Conservation (phyloP, 1,140 invertebrate species). For the Elymnias hypermnestra region DNA sequence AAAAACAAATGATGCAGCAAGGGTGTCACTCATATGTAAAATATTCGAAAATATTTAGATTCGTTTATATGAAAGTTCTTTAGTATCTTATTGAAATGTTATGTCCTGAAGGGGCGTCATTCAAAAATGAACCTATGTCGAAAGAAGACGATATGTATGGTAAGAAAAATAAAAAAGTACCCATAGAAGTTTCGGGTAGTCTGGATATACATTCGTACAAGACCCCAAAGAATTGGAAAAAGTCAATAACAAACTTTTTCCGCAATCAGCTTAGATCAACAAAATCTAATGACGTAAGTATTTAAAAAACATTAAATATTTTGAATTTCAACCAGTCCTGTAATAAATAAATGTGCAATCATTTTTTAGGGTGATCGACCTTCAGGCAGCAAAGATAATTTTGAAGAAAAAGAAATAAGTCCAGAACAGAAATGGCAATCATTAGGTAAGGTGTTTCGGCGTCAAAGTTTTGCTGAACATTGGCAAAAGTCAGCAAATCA, state of each 20-base stretch:
- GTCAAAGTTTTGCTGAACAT: slow-evolving; percentile 56
- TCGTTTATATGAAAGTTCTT: slow-evolving; percentile 31
- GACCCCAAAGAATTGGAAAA: slow-evolving; percentile 62
- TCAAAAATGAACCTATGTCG: slow-evolving; percentile 33
- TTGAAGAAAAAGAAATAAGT: slow-evolving; percentile 49
- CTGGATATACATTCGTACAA: slow-evolving; percentile 54
- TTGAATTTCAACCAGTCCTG: background rate
- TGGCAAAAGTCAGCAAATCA: slow-evolving; percentile 45
- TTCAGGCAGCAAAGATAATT: slow-evolving; percentile 48
- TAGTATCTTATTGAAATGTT: slow-evolving; percentile 23
- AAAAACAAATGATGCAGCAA: slow-evolving; percentile 27
- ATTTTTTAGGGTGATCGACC: slow-evolving; percentile 47
- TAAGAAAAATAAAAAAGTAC: slow-evolving; percentile 47
- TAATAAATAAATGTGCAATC: background rate
- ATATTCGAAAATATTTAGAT: slow-evolving; percentile 26
- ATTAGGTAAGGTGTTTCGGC: slow-evolving; percentile 63
- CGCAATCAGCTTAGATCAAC: slow-evolving; percentile 57
- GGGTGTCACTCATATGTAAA: slow-evolving; percentile 12
- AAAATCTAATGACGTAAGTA: slow-evolving; percentile 62
- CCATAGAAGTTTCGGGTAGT: slow-evolving; percentile 38
- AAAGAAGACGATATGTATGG: slow-evolving; percentile 40
- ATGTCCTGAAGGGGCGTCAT: slow-evolving; percentile 42
- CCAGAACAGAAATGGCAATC: slow-evolving; percentile 69
- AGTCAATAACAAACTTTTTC: slow-evolving; percentile 62
- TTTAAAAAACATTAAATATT: slow-evolving; percentile 1